Percentiles rank a stretch among this genome's conserved stretches.
These are phyloP conservation scores for Cremastobaeus sp. DNA, from an alignment of 2,888 invertebrate species.

Conservation along the genomic window DNA sequence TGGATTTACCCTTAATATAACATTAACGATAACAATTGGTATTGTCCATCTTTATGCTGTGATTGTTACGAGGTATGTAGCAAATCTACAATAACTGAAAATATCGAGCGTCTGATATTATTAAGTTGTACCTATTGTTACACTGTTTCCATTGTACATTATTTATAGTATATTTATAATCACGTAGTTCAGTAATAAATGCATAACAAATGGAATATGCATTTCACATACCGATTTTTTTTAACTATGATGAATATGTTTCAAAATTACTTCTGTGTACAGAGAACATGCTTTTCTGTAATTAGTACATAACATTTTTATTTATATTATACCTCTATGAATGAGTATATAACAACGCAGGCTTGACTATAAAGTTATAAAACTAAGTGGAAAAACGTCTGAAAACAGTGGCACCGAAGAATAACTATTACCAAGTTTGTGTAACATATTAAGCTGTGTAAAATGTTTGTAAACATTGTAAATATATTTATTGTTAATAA, in stretches of 20 bases:
- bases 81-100: constrained; percentile 13
- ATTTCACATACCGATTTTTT: too few species aligned
- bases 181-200: background rate
- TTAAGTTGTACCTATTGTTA: constrained; percentile 30
- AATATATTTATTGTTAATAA: constrained; percentile 15
- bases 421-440: too few species aligned
- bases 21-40: too few species aligned
- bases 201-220: too few species aligned
- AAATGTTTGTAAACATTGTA: constrained; percentile 34
- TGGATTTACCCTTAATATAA: too few species aligned
- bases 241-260: constrained; percentile 14
- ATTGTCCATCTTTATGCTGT: constrained; percentile 26
- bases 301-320: too few species aligned
- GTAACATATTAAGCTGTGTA: background rate
- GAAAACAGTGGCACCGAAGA: too few species aligned
- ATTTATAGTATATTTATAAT: constrained; percentile 16
- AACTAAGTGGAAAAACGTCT: background rate
- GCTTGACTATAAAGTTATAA: background rate
- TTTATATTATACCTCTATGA: background rate
- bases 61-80: constrained; percentile 4
- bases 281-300: too few species aligned
- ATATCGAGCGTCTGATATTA: too few species aligned
- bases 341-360: too few species aligned
- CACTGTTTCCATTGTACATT: background rate
- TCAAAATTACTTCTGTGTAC: background rate